These are phyloP conservation scores for Ammodytes dubius DNA, from an alignment of 2,113 vertebrate genomes.

Conservation along the genomic window DNA sequence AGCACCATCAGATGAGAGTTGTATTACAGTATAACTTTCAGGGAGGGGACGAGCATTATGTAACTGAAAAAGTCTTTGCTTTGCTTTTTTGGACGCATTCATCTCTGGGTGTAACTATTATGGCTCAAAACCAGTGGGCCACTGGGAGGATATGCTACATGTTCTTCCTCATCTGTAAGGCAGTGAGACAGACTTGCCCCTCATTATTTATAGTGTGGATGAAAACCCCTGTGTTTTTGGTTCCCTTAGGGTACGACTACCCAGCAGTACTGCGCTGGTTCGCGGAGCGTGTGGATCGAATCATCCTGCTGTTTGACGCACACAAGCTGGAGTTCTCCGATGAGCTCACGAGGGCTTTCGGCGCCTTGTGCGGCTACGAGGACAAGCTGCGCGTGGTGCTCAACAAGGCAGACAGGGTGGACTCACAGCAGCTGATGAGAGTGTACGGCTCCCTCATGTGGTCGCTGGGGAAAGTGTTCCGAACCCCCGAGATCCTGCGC, in stretches of 20 bases:
- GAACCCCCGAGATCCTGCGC: constrained; percentile 90
- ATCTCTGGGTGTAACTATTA: constrained; percentile 70
- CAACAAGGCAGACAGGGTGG: constrained; percentile 93
- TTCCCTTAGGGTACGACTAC: constrained; percentile 89
- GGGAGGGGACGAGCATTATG: constrained; percentile 39
- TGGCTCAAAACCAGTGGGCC: constrained; percentile 54
- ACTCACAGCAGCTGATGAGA: constrained; percentile 92
- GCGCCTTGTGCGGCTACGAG: constrained; percentile 89
- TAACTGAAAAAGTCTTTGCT: constrained; percentile 29
- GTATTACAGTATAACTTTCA: constrained; percentile 15
- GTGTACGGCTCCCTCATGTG: constrained; percentile 96
- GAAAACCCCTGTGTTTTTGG: constrained; percentile 57
- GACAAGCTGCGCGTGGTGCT: constrained; percentile 94
- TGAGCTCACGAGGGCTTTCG: constrained; percentile 91
- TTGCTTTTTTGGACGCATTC: constrained; percentile 61
- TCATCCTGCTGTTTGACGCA: constrained; percentile 93
- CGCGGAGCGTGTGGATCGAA: constrained; percentile 91
- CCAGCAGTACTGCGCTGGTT: constrained; percentile 92
- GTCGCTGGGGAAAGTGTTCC: constrained; percentile 92
- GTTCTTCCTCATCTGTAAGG: constrained; percentile 39
- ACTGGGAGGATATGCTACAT: constrained; percentile 47
- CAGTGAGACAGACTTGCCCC: constrained; percentile 25
- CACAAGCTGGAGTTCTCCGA: constrained; percentile 95
- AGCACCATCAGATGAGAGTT: constrained; percentile 35
- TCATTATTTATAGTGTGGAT: constrained; percentile 50